Evolutionary conservation across 2,113 vertebrate species (phyloP).

Genomic region (Pao palembangensis): DNA sequence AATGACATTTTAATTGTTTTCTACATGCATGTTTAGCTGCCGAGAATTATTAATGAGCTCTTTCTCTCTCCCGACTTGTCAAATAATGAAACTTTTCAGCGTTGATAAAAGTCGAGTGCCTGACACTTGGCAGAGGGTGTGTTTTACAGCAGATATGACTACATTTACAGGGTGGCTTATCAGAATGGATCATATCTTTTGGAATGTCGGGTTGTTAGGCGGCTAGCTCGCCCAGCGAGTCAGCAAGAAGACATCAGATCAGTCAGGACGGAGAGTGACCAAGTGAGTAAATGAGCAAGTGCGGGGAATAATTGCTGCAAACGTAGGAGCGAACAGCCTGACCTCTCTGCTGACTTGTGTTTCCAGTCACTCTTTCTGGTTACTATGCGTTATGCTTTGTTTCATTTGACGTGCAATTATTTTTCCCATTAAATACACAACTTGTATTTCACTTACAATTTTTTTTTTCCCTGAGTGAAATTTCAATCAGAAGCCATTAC

Average conservation of each 20-base stretch:
- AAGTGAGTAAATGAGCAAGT: constrained; percentile 47
- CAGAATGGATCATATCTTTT: too few relatives aligned
- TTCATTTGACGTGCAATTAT: constrained; percentile 85
- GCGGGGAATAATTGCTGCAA: constrained; percentile 54
- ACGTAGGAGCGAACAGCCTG: constrained; percentile 66
- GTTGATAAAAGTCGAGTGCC: too few relatives aligned
- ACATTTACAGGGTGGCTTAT: too few relatives aligned
- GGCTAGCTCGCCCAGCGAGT: too few relatives aligned
- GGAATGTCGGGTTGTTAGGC: too few relatives aligned
- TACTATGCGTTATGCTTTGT: constrained; percentile 80
- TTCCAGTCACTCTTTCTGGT: constrained; percentile 77
- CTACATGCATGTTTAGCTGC: too few relatives aligned
- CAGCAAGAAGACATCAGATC: background rate
- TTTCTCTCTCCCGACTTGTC: too few relatives aligned
- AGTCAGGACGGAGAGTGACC: constrained; percentile 31
- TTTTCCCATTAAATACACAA: constrained; percentile 84
- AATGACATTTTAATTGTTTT: too few relatives aligned
- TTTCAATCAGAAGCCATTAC: constrained; percentile 81
- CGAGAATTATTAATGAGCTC: too few relatives aligned
- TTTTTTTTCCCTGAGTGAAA: constrained; percentile 71
- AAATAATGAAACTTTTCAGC: too few relatives aligned
- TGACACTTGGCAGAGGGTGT: too few relatives aligned
- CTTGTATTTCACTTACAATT: constrained; percentile 77
- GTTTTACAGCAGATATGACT: too few relatives aligned
- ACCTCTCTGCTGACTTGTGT: constrained; percentile 78